phyloP scores from a whole-genome alignment of 2,113 vertebrate genomes.

The Thryonomys swinderianus region DNA sequence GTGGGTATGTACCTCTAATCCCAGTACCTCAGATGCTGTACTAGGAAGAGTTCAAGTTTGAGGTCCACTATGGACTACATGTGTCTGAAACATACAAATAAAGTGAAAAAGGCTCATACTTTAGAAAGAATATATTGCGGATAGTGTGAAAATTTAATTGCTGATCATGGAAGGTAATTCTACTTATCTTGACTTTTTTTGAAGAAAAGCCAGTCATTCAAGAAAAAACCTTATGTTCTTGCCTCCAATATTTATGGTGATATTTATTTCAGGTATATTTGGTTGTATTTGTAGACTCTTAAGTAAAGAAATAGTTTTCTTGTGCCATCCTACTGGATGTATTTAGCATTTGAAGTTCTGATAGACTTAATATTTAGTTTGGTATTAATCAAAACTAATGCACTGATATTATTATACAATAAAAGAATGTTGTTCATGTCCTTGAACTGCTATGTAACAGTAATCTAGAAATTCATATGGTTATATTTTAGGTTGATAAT shows the following conservation, averaged over 20 bases:
- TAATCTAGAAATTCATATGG: conserved; percentile 35
- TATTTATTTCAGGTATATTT: conserved; percentile 34
- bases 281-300: not conserved
- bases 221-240: conserved; percentile 12
- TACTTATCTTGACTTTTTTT: not conserved
- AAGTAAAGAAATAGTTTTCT: conserved; percentile 35
- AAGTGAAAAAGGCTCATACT: not conserved
- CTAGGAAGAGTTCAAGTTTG: not conserved
- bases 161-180: not conserved
- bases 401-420: not conserved
- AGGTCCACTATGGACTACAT: not conserved
- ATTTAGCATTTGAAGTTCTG: not conserved
- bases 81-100: not conserved
- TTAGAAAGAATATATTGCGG: not conserved
- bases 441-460: not conserved
- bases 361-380: conserved; percentile 32
- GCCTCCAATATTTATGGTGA: conserved; percentile 18
- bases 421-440: conserved; percentile 15
- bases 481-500: conserved; percentile 25
- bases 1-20: not conserved
- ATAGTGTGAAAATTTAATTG: not conserved
- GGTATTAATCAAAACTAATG: conserved; percentile 23
- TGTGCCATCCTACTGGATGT: not conserved
- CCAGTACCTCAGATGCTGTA: not conserved
- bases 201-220: not conserved